Evolutionary conservation across 2,113 vertebrate genomes (phyloP).

Genomic region (Bambusicola thoracicus): DNA sequence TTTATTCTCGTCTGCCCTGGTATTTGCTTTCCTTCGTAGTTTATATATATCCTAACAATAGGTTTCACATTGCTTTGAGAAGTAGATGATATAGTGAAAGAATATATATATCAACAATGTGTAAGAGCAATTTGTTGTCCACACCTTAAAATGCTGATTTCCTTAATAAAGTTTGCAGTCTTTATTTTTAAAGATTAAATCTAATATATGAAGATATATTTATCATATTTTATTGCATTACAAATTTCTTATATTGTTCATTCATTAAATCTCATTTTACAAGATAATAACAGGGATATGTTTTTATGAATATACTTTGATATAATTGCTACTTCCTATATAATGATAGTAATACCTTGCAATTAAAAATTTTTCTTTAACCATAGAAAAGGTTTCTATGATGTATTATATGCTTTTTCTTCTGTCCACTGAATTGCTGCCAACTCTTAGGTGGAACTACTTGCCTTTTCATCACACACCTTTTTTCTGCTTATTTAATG

Average conservation of each 20-base stretch:
- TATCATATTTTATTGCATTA: neutral
- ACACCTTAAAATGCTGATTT: neutral
- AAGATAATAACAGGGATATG: neutral
- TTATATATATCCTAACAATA: neutral
- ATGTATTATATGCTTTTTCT: neutral
- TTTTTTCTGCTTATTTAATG: neutral
- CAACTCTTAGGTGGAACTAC: neutral
- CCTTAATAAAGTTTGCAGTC: neutral
- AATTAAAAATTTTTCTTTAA: constrained; percentile 46
- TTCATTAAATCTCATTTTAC: constrained; percentile 5
- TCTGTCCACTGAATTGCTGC: neutral
- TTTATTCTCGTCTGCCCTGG: neutral
- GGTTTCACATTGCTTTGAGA: neutral
- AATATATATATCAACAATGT: neutral
- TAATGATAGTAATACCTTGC: neutral
- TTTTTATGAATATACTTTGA: neutral
- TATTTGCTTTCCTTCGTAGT: neutral
- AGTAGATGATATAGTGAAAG: neutral
- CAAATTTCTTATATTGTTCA: neutral
- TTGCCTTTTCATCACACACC: neutral
- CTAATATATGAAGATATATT: neutral
- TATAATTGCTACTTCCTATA: neutral
- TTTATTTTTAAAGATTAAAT: neutral
- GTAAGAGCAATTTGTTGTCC: neutral
- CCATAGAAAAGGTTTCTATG: neutral